Evolutionary conservation across 2,888 invertebrate genomes (phyloP).

Genomic region (Mystacides longicornis): DNA sequence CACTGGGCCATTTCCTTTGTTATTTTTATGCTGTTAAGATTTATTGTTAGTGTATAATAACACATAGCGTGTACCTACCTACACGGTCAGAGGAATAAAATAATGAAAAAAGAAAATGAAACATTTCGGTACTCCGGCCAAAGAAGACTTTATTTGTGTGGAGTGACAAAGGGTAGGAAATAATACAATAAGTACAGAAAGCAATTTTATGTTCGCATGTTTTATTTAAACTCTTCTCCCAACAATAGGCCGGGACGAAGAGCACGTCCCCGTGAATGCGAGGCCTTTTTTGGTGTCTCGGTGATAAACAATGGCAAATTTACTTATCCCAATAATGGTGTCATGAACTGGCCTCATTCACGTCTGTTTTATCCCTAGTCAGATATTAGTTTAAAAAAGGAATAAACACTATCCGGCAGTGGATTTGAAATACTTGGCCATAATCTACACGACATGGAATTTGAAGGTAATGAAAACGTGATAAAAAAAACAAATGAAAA

Average conservation of each 20-base stretch:
- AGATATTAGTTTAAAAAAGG: too few relatives aligned
- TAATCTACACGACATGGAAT: too few relatives aligned
- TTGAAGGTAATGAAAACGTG: too few relatives aligned
- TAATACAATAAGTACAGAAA: conserved; percentile 5
- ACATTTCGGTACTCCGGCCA: conserved; percentile 1
- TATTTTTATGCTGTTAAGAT: conserved; percentile 25
- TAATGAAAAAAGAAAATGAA: conserved; percentile 23
- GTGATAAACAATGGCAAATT: background rate
- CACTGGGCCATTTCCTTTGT: conserved; percentile 26
- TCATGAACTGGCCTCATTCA: too few relatives aligned
- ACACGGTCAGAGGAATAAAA: conserved; percentile 23
- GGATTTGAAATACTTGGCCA: too few relatives aligned
- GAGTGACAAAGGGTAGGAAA: conserved; percentile 19
- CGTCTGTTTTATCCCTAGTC: too few relatives aligned
- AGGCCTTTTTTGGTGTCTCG: background rate
- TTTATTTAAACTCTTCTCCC: conserved; percentile 1
- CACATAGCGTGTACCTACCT: too few relatives aligned
- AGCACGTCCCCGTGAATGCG: background rate
- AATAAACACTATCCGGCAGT: too few relatives aligned
- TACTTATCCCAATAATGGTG: too few relatives aligned
- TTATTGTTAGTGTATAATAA: conserved; percentile 24
- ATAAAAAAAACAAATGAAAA: too few relatives aligned
- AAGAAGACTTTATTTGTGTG: conserved; percentile 19
- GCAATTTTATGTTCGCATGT: conserved; percentile 8
- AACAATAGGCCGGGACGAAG: background rate